Evolutionary conservation across 2,888 invertebrate genomes (phyloP).

Genomic region (Zaprionus obscuricornis): DNA sequence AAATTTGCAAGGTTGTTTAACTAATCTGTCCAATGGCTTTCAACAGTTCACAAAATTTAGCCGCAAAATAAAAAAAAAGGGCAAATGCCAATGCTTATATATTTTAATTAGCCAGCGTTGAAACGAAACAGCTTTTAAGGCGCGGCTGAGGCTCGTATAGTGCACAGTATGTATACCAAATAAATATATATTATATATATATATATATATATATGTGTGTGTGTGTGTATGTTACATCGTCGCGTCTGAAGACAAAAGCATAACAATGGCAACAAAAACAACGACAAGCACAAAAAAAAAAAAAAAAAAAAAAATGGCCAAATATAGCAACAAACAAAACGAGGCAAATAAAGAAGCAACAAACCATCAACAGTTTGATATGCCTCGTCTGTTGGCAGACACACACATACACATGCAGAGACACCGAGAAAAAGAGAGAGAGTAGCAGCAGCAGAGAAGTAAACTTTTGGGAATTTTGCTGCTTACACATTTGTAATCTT

Average conservation of each 20-base stretch:
- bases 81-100: slow-evolving; percentile 49
- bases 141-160: slow-evolving; percentile 56
- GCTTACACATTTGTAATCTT: slow-evolving; percentile 75
- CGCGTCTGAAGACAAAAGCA: slow-evolving; percentile 58
- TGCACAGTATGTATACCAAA: slow-evolving; percentile 4
- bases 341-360: slow-evolving; percentile 74
- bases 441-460: no score
- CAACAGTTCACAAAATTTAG: slow-evolving; percentile 59
- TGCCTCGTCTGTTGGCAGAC: slow-evolving; percentile 59
- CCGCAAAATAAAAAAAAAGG: no score
- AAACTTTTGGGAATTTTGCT: slow-evolving; percentile 76
- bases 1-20: slow-evolving; percentile 40
- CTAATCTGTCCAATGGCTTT: slow-evolving; percentile 64
- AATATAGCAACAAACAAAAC: slow-evolving; percentile 74
- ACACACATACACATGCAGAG: slow-evolving; percentile 15
- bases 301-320: no score
- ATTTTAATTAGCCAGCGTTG: slow-evolving; percentile 62
- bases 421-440: no score
- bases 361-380: slow-evolving; percentile 78
- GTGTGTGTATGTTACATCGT: no score
- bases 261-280: slow-evolving; percentile 61
- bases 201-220: slow-evolving; percentile 13
- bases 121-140: slow-evolving; percentile 46
- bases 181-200: background rate
- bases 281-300: slow-evolving; percentile 48